Base-by-base conservation (phyloP, 92 coral and sea anemone genomes). In the Pocillopora meandrina region DNA sequence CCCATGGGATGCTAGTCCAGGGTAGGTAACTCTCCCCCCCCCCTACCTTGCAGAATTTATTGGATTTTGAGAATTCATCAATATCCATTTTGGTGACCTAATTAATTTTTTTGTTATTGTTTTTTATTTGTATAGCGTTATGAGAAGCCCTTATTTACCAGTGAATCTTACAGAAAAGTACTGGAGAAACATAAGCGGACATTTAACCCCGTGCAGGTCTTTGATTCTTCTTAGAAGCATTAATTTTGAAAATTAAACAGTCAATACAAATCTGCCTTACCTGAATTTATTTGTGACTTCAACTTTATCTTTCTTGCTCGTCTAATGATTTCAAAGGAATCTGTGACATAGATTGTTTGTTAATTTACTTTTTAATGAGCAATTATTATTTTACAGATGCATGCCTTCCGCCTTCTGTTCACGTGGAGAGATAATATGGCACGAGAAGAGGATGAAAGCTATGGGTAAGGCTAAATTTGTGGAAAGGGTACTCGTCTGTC, bases 401-500 rank as follows among this genome's bases (percentile, higher is more conserved):
- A 84, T 79, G 97, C 98, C 6, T 89, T 96, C 52, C 96, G 95
- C 59, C 89, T 93, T 13, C 86, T 96, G 55, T 91, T 87, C 84
- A 89, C 90, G 13, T 96, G 99, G 99, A 87, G 99, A 58, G 97
- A 96, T 74, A 86, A 90, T 1, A 92, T 89, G 74, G 98, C 99
- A 5, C 87, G 99, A 61, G 93, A 91, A n/a, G 99, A 96, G 75
- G 99, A 96, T 60, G 99, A 96, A 84, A 94, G 99, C 57, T 85
- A 82, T 78, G 99, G 95, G 98, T 94, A 80, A 89, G 92, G 35
- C 42, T 16, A 15, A 42, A 42, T 42, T 42, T 42, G 52, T 42
- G 10, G 14, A 5, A 59, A 59, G 62, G 10, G 12, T 5, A 16
- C 18, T 12, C 62, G 14, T 59, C 18, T 59, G 62, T 12, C 62